Conservation (phyloP, 2,888 invertebrate species). For the Diarsia rubi region DNA sequence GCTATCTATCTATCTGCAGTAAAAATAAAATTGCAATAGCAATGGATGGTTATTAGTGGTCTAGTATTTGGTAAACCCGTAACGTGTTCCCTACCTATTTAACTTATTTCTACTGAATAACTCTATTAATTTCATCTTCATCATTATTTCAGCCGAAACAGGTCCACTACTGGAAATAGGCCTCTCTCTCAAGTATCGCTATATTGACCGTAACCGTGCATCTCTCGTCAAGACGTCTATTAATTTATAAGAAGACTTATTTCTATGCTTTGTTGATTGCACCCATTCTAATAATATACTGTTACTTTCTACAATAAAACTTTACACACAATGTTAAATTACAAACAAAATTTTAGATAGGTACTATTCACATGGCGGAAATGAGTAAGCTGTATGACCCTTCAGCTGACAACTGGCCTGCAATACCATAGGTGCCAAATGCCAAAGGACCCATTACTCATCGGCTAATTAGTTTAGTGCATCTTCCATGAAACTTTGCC, state of each 20-base stretch:
- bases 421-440: conserved; percentile 44
- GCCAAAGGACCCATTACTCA: conserved; percentile 65
- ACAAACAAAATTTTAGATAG: neutral
- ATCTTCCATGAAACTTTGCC: conserved; percentile 52
- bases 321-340: neutral
- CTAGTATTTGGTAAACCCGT: neutral
- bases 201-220: too few species aligned
- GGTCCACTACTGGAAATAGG: too few species aligned
- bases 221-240: too few species aligned
- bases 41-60: neutral
- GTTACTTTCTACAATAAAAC: neutral
- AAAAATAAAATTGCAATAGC: neutral
- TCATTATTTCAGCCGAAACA: too few species aligned
- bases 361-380: conserved; percentile 52
- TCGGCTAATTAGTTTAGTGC: conserved; percentile 47
- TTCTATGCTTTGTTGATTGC: too few species aligned
- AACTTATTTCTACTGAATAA: neutral
- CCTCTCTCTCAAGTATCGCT: too few species aligned
- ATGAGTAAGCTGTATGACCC: conserved; percentile 39
- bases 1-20: neutral
- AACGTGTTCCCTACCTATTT: neutral
- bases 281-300: neutral
- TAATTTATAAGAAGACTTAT: too few species aligned
- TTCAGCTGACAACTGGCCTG: conserved; percentile 46
- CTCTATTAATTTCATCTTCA: neutral